These are phyloP conservation scores for Thalassarche chlororhynchos DNA, from an alignment of 2,113 vertebrate genomes.

Conservation along the genomic window DNA sequence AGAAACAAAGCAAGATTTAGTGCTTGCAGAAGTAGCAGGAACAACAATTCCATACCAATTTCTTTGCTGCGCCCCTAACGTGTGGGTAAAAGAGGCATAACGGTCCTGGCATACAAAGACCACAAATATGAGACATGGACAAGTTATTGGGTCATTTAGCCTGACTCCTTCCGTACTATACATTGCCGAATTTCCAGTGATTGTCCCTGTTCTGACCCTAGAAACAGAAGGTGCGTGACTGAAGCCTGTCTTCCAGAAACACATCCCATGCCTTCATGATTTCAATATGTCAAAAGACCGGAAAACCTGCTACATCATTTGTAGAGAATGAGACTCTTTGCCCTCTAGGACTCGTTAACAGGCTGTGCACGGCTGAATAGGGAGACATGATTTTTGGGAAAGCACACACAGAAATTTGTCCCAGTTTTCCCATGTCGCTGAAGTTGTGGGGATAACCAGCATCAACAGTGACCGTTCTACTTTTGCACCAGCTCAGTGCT, in stretches of 20 bases:
- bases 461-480: background rate
- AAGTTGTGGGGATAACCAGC: background rate
- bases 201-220: background rate
- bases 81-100: background rate
- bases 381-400: background rate
- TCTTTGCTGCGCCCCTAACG: background rate
- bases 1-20: conserved; percentile 57
- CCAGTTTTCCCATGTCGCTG: background rate
- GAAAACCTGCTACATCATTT: background rate
- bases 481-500: background rate
- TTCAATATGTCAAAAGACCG: background rate
- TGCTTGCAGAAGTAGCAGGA: background rate
- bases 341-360: background rate
- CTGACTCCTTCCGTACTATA: background rate
- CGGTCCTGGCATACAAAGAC: background rate
- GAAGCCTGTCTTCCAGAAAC: background rate
- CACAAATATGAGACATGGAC: background rate
- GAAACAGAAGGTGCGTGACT: background rate
- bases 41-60: background rate
- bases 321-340: background rate
- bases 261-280: background rate
- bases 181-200: background rate
- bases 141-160: background rate
- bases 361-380: background rate
- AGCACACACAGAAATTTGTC: background rate